Evolutionary conservation across 2,113 vertebrate genomes (phyloP).

Genomic region (Myotis lucifugus): DNA sequence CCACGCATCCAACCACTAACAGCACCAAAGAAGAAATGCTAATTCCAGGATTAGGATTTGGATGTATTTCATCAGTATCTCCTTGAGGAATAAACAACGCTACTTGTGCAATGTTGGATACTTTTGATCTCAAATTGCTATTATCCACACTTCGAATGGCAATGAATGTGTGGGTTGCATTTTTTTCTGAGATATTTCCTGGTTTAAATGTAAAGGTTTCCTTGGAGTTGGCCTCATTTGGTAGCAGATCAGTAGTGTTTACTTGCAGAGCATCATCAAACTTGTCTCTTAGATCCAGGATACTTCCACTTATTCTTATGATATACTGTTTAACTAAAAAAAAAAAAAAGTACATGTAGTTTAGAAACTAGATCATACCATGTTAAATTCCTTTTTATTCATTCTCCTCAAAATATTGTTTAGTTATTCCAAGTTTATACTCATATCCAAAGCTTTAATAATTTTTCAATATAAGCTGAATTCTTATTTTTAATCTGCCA

Average conservation of each 20-base stretch:
- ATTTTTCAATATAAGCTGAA: neutral
- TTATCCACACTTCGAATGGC: constrained; percentile 80
- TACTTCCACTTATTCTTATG: constrained; percentile 80
- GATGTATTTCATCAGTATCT: neutral
- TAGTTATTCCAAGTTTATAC: neutral
- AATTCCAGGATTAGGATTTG: neutral
- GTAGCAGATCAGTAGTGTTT: constrained; percentile 69
- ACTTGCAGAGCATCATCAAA: constrained; percentile 77
- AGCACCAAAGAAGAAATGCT: constrained; percentile 5
- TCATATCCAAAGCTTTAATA: neutral
- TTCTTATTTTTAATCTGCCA: constrained; percentile 16
- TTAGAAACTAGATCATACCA: neutral
- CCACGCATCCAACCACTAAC: neutral
- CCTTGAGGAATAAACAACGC: constrained; percentile 69
- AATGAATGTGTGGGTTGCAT: constrained; percentile 79
- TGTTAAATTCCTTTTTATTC: constrained; percentile 5
- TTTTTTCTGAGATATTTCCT: constrained; percentile 62
- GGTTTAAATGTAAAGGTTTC: constrained; percentile 78
- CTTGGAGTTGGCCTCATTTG: constrained; percentile 66
- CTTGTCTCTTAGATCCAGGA: constrained; percentile 72
- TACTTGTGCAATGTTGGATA: constrained; percentile 82
- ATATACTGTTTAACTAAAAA: constrained; percentile 82
- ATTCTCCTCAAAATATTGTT: neutral
- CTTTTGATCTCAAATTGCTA: constrained; percentile 70
- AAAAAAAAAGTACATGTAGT: constrained; percentile 3